Base-by-base conservation (phyloP, 2,113 vertebrate genomes). In the Eolophus roseicapilla region DNA sequence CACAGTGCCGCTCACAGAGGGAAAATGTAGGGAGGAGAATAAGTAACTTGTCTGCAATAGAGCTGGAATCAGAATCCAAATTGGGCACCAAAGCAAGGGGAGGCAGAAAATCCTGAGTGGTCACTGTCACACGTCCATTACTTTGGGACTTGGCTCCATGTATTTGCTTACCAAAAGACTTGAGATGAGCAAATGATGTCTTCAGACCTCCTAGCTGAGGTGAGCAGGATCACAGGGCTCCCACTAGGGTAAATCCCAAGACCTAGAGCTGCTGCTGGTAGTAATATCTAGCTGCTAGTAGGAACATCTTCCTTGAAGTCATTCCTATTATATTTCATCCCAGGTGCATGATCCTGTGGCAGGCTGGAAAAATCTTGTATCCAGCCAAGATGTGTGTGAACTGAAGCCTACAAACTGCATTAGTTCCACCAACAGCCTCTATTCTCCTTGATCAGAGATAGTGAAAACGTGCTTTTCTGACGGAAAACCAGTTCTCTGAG, bases 21-120 rank as follows among this genome's bases (percentile, higher is more conserved):
- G 55, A 14, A 52, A 8, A 12, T 27, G 14, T 6, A 15, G 13
- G 12, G 8, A 29, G 18, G 23, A 13, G 23, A 33, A 59, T 4
- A 7, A 55, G 4, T 4, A 17, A 3, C 24, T 29, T 3, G 0
- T 18, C 20, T 20, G 11, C 43, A 23, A 49, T 3, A 17, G 31
- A 71, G 57, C 1, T 64, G 57, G 52, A 69, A 55, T 39, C 23
- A 47, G 65, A 68, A 46, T 33, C 28, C 41, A 41, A 62, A 50
- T 0, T 23, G 49, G 39, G 37, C 37, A 65, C 29, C 12, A 50
- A 43, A 78, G 25, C 17, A 13, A 24, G 20, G 27, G 15, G 27
- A 73, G 20, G 18, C 24, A 52, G 77, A 8, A 74, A 74, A 75
- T 62, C 43, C 37, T 12, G 6, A 1, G 3, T 19, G 53, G 59